Evolutionary conservation across 2,888 invertebrate species (phyloP).

Genomic region (Galeopsomyia nigrocyanea): DNA sequence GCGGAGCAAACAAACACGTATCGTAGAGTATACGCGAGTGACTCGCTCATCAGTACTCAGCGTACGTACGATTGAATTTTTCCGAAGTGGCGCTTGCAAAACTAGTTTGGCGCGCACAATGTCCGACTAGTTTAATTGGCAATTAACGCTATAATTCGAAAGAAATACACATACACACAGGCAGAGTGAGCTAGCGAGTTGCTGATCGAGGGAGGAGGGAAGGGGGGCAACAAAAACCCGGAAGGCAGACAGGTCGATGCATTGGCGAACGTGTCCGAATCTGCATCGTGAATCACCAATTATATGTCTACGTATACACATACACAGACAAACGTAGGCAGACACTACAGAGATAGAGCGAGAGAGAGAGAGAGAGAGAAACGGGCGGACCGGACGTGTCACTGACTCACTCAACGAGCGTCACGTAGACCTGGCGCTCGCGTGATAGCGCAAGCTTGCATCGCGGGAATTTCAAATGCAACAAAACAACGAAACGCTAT

Average conservation of each 20-base stretch:
- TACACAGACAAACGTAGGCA: too few relatives aligned
- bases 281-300: conserved; percentile 45
- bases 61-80: not conserved
- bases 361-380: too few relatives aligned
- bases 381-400: conserved; percentile 31
- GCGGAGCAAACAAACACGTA: too few relatives aligned
- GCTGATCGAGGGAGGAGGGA: not conserved
- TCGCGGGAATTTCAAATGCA: conserved; percentile 40
- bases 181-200: not conserved
- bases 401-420: conserved; percentile 23
- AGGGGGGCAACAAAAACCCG: conserved; percentile 38
- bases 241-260: conserved; percentile 30
- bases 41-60: too few relatives aligned
- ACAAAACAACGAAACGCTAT: conserved; percentile 25
- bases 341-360: too few relatives aligned
- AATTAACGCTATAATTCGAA: conserved; percentile 38
- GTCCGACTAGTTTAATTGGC: conserved; percentile 40
- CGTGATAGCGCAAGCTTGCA: conserved; percentile 8
- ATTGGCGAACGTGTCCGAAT: conserved; percentile 35
- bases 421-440: conserved; percentile 14
- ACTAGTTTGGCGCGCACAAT: conserved; percentile 26
- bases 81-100: conserved; percentile 7
- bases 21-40: too few relatives aligned
- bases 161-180: too few relatives aligned
- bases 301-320: conserved; percentile 9